These are phyloP conservation scores for Drosophila yooni DNA, from an alignment of 2,888 invertebrate genomes.

Conservation along the genomic window DNA sequence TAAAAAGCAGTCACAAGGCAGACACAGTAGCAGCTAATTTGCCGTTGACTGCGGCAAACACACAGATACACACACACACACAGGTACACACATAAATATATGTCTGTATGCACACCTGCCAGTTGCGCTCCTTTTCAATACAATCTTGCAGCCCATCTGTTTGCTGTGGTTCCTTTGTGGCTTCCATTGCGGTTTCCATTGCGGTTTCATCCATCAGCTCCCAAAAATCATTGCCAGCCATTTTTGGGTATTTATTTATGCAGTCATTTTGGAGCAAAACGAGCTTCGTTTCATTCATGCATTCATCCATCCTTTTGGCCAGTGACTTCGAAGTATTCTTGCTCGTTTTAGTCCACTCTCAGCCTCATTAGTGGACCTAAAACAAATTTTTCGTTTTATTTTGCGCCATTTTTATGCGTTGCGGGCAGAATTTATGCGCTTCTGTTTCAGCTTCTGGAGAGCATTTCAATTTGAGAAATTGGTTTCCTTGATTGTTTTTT, in stretches of 20 bases:
- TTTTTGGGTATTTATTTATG: conserved; percentile 43
- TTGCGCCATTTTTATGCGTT: conserved; percentile 35
- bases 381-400: conserved; percentile 42
- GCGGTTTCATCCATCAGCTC: conserved; percentile 23
- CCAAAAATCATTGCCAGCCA: conserved; percentile 27
- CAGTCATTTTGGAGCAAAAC: conserved; percentile 14
- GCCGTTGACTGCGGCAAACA: conserved; percentile 20
- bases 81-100: not conserved
- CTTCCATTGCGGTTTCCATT: conserved; percentile 21
- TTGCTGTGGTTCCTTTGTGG: conserved; percentile 52
- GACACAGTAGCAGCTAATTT: conserved; percentile 70
- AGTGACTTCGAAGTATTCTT: conserved; percentile 37
- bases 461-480: conserved; percentile 68
- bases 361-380: conserved; percentile 60
- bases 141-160: conserved; percentile 23
- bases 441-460: conserved; percentile 62
- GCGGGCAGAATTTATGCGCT: conserved; percentile 67
- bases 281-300: conserved; percentile 1
- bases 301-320: conserved; percentile 22
- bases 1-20: conserved; percentile 21
- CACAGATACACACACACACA: conserved; percentile 11
- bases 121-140: conserved; percentile 40
- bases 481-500: conserved; percentile 64
- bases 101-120: conserved; percentile 22
- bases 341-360: not conserved